Evolutionary conservation across 2,797 vertebrate species (phyloP), one percentile per base, ranked within the genome.

Genomic region (Coilia nasus): DNA sequence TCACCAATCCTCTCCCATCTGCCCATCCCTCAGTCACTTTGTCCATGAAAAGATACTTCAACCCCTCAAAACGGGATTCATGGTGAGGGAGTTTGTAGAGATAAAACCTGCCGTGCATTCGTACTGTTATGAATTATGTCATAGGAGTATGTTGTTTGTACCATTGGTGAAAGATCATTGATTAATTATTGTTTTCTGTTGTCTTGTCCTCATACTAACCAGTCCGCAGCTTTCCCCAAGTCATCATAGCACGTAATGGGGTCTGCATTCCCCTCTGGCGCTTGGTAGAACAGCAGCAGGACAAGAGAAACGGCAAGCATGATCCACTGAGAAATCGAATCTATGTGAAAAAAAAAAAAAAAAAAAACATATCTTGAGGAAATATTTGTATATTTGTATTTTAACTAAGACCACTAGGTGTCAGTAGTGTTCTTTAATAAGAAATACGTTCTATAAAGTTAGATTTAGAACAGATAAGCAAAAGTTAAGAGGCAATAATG

Each of bases 61-160:
- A 90, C 1, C 97, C 97, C 2, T 64, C 12, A 0, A 81, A 0
- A 12, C 64, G 9, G 3, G 87, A 12, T 28, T 81, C 15, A 78
- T 78, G 71, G 81, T 88, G 92, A 0, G 97, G 97, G 47, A 98
- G 93, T 91, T 98, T 98, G 94, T 98, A 98, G 9, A 97, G 84
- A 47, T 97, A 96, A 85, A 97, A 97, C 97, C 97, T 98, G 3
- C 17, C 28, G 21, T n/a, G 3, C 57, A 59, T 59, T 21, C 7
- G 11, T 59, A 21, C 3, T 19, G 1, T 19, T 19, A n/a, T 59
- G 3, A n/a, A 19, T 6, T 21, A n/a, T 19, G 5, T 19, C 17
- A 17, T n/a, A 19, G 7, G 25, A 67, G 12, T 35, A 75, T 35
- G 64, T 15, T 23, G 21, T 71, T 71, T 71, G 25, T 28, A 17